phyloP scores from a whole-genome alignment of 2,797 vertebrate species.

The Molossus molossus region DNA sequence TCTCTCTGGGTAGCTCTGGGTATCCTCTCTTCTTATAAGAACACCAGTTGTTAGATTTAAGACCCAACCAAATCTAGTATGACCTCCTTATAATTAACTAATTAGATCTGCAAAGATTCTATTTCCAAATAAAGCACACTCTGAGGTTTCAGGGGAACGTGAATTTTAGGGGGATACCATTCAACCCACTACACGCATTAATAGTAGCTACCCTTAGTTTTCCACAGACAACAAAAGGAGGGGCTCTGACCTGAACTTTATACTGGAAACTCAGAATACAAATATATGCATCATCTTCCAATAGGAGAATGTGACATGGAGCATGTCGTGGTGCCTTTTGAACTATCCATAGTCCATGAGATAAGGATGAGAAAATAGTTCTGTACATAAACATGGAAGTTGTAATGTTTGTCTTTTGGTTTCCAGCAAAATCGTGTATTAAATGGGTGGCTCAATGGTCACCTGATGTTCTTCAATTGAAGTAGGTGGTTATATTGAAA shows the following conservation, averaged over 20 bases:
- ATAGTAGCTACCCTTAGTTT: background rate
- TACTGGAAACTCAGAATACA: background rate
- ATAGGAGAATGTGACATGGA: background rate
- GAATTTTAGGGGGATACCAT: background rate
- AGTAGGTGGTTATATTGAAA: background rate
- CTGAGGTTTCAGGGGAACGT: background rate
- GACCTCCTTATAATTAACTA: background rate
- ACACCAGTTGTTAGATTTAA: background rate
- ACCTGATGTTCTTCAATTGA: constrained; percentile 21
- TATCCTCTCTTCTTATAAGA: background rate
- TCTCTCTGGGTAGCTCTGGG: background rate
- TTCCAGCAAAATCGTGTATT: constrained; percentile 57
- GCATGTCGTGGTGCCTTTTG: background rate
- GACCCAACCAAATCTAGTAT: background rate
- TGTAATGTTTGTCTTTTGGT: background rate
- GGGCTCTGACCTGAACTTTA: constrained; percentile 21
- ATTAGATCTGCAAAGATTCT: background rate
- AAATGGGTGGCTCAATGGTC: background rate
- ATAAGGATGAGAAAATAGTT: constrained; percentile 27
- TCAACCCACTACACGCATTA: background rate
- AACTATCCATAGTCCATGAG: background rate
- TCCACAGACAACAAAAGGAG: constrained; percentile 26
- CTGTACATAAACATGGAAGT: background rate
- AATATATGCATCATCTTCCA: background rate
- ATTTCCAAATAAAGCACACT: constrained; percentile 33